phyloP scores from a whole-genome alignment of 2,888 invertebrate species.

The Drosophila tripunctata region DNA sequence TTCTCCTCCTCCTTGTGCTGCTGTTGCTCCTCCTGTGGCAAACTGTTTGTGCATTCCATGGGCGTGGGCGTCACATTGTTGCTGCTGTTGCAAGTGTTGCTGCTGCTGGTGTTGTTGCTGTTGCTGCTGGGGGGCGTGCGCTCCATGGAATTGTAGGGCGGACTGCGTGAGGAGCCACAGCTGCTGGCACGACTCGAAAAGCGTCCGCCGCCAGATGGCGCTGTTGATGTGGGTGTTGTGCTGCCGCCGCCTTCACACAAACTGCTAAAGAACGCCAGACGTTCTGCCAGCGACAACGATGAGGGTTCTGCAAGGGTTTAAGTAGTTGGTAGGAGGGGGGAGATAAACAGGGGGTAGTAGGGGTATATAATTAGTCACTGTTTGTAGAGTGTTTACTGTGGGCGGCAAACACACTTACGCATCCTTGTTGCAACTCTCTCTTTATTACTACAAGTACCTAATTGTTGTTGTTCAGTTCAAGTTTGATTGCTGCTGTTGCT shows the following conservation, averaged over 20 bases:
- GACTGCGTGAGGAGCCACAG: constrained; percentile 53
- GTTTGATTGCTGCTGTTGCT: not conserved
- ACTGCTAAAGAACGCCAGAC: constrained; percentile 82
- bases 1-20: not conserved
- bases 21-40: constrained; percentile 4
- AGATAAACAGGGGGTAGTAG: too few species aligned
- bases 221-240: constrained; percentile 14
- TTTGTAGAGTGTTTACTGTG: not conserved
- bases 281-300: constrained; percentile 82
- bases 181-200: constrained; percentile 59
- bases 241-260: constrained; percentile 68
- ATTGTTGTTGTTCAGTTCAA: constrained; percentile 1
- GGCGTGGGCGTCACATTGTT: constrained; percentile 70
- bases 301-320: constrained; percentile 80
- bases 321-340: constrained; percentile 2
- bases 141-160: constrained; percentile 63
- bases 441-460: constrained; percentile 11
- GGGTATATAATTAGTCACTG: constrained; percentile 1
- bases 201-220: constrained; percentile 12
- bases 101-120: constrained; percentile 70
- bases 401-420: constrained; percentile 63
- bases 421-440: constrained; percentile 53
- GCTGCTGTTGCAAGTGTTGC: constrained; percentile 74
- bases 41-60: constrained; percentile 17
- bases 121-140: constrained; percentile 76